Evolutionary conservation across 2,888 invertebrate species (phyloP).

Genomic region (Scelioninae gen. 2): DNA sequence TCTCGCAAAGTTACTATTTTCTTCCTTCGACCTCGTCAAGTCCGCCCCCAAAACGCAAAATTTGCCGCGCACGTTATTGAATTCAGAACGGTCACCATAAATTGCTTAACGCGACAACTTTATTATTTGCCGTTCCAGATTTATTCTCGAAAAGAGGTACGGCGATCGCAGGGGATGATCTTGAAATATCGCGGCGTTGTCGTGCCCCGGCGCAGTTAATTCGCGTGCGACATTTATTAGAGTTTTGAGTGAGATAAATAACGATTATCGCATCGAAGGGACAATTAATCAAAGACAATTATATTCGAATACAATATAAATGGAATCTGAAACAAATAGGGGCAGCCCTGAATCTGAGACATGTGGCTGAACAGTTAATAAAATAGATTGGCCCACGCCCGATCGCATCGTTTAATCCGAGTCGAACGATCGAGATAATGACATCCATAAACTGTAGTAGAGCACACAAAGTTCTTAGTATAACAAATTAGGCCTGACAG

Average conservation of each 20-base stretch:
- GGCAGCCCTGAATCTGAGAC: conserved; percentile 50
- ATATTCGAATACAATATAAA: conserved; percentile 47
- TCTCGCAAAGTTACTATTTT: too few relatives aligned
- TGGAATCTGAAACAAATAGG: conserved; percentile 39
- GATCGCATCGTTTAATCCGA: conserved; percentile 74
- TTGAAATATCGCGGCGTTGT: background rate
- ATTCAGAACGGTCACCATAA: too few relatives aligned
- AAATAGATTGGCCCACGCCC: conserved; percentile 61
- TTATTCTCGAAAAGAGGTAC: too few relatives aligned
- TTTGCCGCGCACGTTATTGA: too few relatives aligned
- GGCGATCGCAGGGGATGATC: too few relatives aligned
- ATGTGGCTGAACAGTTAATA: conserved; percentile 59
- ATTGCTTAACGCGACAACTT: too few relatives aligned
- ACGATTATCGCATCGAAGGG: conserved; percentile 33
- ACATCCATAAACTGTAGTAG: conserved; percentile 73
- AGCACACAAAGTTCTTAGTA: conserved; percentile 66
- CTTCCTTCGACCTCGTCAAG: too few relatives aligned
- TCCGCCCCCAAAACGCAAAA: too few relatives aligned
- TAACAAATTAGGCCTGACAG: conserved; percentile 74
- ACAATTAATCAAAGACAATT: conserved; percentile 43
- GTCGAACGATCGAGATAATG: conserved; percentile 73
- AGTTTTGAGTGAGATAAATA: conserved; percentile 21
- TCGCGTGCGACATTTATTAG: conserved; percentile 10
- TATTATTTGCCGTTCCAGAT: too few relatives aligned
- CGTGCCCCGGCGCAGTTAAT: background rate